Evolutionary conservation across 2,113 vertebrate species (phyloP).

Genomic region (Cyprinodon variegatus): DNA sequence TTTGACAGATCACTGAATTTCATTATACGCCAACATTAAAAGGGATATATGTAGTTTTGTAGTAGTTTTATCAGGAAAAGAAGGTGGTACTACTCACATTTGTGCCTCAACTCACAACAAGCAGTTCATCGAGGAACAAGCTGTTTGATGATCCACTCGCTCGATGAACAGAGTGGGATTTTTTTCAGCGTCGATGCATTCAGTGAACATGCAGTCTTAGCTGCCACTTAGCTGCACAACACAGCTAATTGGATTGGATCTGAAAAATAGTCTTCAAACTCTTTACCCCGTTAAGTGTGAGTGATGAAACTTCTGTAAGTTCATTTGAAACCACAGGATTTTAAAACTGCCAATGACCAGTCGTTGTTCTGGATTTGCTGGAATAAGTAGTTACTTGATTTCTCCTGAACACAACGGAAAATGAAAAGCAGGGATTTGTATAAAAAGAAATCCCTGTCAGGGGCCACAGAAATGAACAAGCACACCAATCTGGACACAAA

Average conservation of each 20-base stretch:
- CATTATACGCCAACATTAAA: not conserved
- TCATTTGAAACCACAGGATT: constrained; percentile 5
- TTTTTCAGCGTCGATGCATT: not conserved
- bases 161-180: not conserved
- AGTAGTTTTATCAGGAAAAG: too few relatives aligned
- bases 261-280: not conserved
- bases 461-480: not conserved
- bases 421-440: constrained; percentile 6
- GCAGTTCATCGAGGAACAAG: not conserved
- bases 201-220: not conserved
- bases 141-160: not conserved
- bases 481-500: not conserved
- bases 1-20: not conserved
- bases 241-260: not conserved
- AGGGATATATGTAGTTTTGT: not conserved
- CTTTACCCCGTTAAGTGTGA: not conserved
- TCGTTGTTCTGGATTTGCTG: constrained; percentile 23
- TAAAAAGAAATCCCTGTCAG: not conserved
- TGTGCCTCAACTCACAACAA: too few relatives aligned
- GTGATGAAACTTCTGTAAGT: constrained; percentile 10
- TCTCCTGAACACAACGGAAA: constrained; percentile 5
- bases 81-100: too few relatives aligned
- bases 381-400: constrained; percentile 19
- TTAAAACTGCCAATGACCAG: constrained; percentile 35
- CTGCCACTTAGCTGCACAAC: not conserved